A percentile compares a stretch with the other conserved stretches of the same genome.
Conservation (phyloP, 2,113 vertebrate species). For the Andinoacara biseriatus region DNA sequence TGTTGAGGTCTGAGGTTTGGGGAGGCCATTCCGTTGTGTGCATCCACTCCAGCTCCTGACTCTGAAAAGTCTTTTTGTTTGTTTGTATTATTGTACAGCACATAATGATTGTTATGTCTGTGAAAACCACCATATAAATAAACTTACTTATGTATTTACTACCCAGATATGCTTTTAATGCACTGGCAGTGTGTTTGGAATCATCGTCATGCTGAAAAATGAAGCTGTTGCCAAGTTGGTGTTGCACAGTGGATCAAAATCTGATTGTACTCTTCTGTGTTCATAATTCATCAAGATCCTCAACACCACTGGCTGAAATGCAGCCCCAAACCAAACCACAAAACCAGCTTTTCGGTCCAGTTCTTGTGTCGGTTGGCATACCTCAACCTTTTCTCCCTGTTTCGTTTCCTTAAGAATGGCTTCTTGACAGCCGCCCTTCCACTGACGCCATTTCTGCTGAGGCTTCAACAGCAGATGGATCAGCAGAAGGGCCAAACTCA, state of each 20-base stretch:
- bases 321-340: background rate
- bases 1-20: too few species aligned
- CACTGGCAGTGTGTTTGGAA: background rate
- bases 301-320: background rate
- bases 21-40: too few species aligned
- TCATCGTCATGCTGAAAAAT: background rate
- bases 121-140: too few species aligned
- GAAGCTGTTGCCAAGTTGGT: background rate
- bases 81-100: too few species aligned
- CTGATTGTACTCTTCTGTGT: background rate
- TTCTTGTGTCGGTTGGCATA: background rate
- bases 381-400: background rate
- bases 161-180: too few species aligned
- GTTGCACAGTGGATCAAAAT: background rate
- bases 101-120: too few species aligned
- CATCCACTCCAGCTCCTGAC: too few species aligned
- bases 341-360: background rate
- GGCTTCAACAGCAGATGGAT: background rate
- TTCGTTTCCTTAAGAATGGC: background rate
- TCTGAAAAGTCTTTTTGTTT: too few species aligned
- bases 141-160: too few species aligned
- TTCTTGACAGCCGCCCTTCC: background rate
- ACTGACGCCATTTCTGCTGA: background rate
- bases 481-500: background rate
- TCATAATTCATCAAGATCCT: background rate